These are phyloP conservation scores for Petrosia ficiformis DNA, from an alignment of 37 sponge, comb jelly and placozoan species.

Conservation along the genomic window DNA sequence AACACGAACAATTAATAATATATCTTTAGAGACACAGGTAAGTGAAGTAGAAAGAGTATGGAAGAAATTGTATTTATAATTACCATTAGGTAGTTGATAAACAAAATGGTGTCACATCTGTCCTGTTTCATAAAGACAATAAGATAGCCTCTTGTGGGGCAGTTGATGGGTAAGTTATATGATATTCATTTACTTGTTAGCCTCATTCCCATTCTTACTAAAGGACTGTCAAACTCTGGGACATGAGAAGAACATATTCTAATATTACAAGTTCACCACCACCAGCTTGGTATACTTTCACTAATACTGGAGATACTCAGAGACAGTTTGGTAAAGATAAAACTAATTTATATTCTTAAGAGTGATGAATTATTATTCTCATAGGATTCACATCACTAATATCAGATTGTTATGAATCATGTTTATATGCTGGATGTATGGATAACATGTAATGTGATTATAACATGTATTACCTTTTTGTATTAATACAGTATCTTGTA, in stretches of 20 bases:
- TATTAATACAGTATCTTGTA: background rate
- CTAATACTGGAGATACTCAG: constrained; percentile 1
- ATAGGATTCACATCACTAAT: constrained; percentile 67
- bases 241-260: constrained; percentile 33
- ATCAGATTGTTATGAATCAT: constrained; percentile 32
- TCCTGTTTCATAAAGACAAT: constrained; percentile 55
- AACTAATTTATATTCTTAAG: too few relatives aligned
- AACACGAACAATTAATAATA: too few relatives aligned
- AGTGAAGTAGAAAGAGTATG: too few relatives aligned
- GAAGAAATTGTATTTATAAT: background rate
- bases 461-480: background rate
- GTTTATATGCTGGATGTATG: constrained; percentile 52
- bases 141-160: constrained; percentile 55
- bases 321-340: constrained; percentile 19
- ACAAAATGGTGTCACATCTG: constrained; percentile 48
- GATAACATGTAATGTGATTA: constrained; percentile 49
- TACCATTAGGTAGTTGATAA: background rate
- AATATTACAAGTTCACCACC: constrained; percentile 16
- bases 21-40: too few relatives aligned
- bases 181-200: background rate
- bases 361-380: too few relatives aligned
- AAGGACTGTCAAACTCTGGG: constrained; percentile 80
- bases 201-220: background rate
- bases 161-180: constrained; percentile 55
- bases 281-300: constrained; percentile 18